Percentiles rank a stretch among this genome's conserved stretches.
Conservation (phyloP, 2,888 invertebrate genomes). For the Harpalus rufipes region DNA sequence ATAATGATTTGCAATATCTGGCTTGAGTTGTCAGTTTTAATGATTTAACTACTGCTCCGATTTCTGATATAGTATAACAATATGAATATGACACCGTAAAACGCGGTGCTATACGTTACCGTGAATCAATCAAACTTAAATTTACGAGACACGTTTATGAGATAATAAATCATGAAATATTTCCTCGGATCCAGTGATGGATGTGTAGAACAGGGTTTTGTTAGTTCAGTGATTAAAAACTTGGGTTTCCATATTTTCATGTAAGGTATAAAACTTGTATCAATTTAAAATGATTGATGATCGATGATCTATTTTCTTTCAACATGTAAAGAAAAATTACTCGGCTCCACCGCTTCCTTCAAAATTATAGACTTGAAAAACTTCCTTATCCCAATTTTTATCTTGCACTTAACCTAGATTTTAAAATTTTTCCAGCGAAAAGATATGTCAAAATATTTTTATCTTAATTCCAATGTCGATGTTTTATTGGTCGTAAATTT, state of each 20-base stretch:
- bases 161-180: slow-evolving; percentile 64
- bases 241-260: slow-evolving; percentile 48
- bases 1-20: not conserved
- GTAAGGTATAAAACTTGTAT: slow-evolving; percentile 58
- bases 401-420: slow-evolving; percentile 27
- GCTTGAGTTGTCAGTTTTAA: not conserved
- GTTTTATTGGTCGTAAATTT: not conserved
- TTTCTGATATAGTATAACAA: not conserved
- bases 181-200: slow-evolving; percentile 52
- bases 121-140: slow-evolving; percentile 62
- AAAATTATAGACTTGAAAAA: slow-evolving; percentile 34
- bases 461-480: not conserved
- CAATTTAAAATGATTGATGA: slow-evolving; percentile 67
- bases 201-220: slow-evolving; percentile 61
- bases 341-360: slow-evolving; percentile 16
- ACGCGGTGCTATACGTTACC: not conserved
- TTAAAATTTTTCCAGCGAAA: slow-evolving; percentile 1
- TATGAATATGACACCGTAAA: slow-evolving; percentile 34
- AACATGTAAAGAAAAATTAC: slow-evolving; percentile 59
- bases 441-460: slow-evolving; percentile 9
- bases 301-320: slow-evolving; percentile 55
- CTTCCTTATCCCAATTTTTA: slow-evolving; percentile 18
- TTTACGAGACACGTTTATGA: slow-evolving; percentile 63
- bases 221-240: slow-evolving; percentile 62
- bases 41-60: not conserved